Percentiles rank a stretch among this genome's conserved stretches.
Evolutionary conservation across 2,888 invertebrate genomes (phyloP).

Genomic region (Nudaria mundana): DNA sequence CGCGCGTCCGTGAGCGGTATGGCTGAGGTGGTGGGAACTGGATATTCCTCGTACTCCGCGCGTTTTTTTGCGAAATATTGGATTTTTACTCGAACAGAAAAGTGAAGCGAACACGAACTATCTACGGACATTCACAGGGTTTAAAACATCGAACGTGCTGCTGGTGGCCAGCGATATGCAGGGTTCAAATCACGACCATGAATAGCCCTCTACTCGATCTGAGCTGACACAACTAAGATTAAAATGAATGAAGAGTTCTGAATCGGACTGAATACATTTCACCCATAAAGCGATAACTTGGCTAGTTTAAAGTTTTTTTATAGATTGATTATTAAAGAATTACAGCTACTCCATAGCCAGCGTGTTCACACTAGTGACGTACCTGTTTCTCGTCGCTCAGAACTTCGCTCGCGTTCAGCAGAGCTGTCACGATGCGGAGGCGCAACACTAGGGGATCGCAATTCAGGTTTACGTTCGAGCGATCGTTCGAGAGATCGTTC

Average conservation of each 20-base stretch:
- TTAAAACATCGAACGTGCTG: constrained; percentile 38
- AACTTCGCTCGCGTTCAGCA: constrained; percentile 61
- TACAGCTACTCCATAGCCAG: constrained; percentile 8
- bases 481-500: constrained; percentile 48
- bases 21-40: constrained; percentile 59
- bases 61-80: constrained; percentile 35
- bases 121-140: constrained; percentile 57
- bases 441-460: constrained; percentile 68
- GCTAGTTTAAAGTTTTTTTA: constrained; percentile 7
- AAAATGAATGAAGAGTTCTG: neutral
- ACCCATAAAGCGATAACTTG: constrained; percentile 12
- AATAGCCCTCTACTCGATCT: constrained; percentile 13
- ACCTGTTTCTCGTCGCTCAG: constrained; percentile 70
- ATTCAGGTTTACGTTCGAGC: constrained; percentile 70
- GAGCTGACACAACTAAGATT: constrained; percentile 4
- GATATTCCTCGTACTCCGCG: constrained; percentile 63
- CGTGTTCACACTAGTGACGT: constrained; percentile 36
- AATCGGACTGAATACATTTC: constrained; percentile 18
- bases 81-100: constrained; percentile 38
- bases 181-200: constrained; percentile 32
- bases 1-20: constrained; percentile 69
- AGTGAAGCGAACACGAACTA: constrained; percentile 71
- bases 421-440: constrained; percentile 54
- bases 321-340: neutral
- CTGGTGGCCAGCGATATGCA: constrained; percentile 54